Evolutionary conservation across 2,888 invertebrate species (phyloP).

Genomic region (Synanthedon formicaeformis): DNA sequence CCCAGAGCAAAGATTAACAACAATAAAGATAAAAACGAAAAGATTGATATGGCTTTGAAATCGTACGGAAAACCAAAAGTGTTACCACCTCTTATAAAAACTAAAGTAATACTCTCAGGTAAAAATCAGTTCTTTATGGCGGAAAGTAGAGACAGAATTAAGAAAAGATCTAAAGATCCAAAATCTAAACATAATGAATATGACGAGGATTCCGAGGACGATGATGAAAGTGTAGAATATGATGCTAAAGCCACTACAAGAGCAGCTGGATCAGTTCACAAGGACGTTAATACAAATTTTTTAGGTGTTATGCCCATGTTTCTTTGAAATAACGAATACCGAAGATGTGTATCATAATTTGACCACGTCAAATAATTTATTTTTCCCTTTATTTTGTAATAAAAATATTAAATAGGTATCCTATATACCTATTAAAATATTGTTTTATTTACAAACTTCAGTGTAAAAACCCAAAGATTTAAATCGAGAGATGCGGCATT

Average conservation of each 20-base stretch:
- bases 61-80: slow-evolving; percentile 5
- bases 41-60: slow-evolving; percentile 2
- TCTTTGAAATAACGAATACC: slow-evolving; percentile 13
- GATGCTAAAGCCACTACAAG: slow-evolving; percentile 17
- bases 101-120: slow-evolving; percentile 9
- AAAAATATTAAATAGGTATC: no score
- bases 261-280: slow-evolving; percentile 25
- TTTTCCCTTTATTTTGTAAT: no score
- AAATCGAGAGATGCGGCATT: no score
- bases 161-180: slow-evolving; percentile 14
- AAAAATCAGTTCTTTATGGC: slow-evolving; percentile 9
- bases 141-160: slow-evolving; percentile 14
- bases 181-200: slow-evolving; percentile 24
- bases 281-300: slow-evolving; percentile 17
- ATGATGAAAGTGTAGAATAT: slow-evolving; percentile 27
- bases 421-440: no score
- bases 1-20: slow-evolving; percentile 27
- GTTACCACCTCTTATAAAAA: slow-evolving; percentile 12
- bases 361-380: no score
- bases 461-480: no score
- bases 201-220: slow-evolving; percentile 27
- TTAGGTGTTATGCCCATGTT: slow-evolving; percentile 36
- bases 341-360: no score
- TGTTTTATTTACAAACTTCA: no score
- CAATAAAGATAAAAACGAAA: slow-evolving; percentile 4